phyloP scores from a whole-genome alignment of 2,113 vertebrate species.

The Chamaetylas fuelleborni region DNA sequence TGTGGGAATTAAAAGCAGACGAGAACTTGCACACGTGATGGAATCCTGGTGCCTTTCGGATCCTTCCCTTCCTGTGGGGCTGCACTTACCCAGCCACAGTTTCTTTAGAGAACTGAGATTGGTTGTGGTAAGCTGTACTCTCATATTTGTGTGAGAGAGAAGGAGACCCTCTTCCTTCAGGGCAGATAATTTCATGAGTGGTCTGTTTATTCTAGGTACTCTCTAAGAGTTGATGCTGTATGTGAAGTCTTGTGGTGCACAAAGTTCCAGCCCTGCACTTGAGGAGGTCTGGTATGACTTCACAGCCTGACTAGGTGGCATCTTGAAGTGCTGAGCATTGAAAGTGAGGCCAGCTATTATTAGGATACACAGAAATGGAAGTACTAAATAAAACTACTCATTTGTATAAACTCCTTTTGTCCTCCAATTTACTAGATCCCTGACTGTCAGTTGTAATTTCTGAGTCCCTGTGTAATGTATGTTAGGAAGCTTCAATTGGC shows the following conservation, averaged over 20 bases:
- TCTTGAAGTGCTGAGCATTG: neutral
- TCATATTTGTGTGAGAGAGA: neutral
- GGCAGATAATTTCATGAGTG: neutral
- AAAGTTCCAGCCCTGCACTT: neutral
- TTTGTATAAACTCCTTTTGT: neutral
- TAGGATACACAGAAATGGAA: neutral
- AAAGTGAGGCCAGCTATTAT: neutral
- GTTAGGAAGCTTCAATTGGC: neutral
- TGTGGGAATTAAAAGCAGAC: neutral
- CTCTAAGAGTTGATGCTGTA: neutral
- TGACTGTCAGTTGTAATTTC: neutral
- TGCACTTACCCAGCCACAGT: neutral
- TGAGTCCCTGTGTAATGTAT: neutral
- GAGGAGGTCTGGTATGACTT: neutral
- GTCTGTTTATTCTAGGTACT: neutral
- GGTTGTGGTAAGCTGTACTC: neutral
- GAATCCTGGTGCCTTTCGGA: neutral
- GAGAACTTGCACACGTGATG: neutral
- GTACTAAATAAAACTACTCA: neutral
- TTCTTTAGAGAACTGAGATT: neutral
- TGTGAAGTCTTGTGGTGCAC: neutral
- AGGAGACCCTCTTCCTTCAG: neutral
- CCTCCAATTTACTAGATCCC: neutral
- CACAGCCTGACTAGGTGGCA: neutral
- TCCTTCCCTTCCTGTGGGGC: neutral